Percentiles rank a stretch among this genome's conserved stretches.
Evolutionary conservation across 1,140 invertebrate species (phyloP).

Genomic region (Rhyacophila brunnea): DNA sequence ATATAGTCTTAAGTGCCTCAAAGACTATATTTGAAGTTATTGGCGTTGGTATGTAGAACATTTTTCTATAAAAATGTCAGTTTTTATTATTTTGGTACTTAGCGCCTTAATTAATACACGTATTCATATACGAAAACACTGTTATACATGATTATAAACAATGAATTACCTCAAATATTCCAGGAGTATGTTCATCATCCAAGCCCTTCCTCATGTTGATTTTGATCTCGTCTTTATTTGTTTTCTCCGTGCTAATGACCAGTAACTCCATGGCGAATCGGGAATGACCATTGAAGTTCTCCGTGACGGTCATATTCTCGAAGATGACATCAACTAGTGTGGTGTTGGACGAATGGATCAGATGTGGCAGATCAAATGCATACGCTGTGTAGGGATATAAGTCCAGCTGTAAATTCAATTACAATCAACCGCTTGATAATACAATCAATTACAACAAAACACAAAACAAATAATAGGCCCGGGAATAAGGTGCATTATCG

Average conservation of each 20-base stretch:
- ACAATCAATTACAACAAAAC: too few species aligned
- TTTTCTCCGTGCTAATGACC: slow-evolving; percentile 48
- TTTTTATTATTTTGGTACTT: too few species aligned
- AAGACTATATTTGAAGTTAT: too few species aligned
- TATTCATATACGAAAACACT: too few species aligned
- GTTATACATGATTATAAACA: too few species aligned
- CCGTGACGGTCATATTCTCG: slow-evolving; percentile 52
- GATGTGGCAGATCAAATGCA: slow-evolving; percentile 56
- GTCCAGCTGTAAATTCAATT: slow-evolving; percentile 49
- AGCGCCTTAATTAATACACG: too few species aligned
- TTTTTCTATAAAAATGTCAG: too few species aligned
- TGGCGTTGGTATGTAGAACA: too few species aligned
- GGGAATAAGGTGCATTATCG: too few species aligned
- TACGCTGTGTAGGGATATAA: slow-evolving; percentile 55
- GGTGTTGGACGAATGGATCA: slow-evolving; percentile 64
- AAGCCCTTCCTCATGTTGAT: slow-evolving; percentile 58
- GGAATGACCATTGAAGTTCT: slow-evolving; percentile 49
- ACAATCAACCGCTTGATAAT: background rate
- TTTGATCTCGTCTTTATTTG: slow-evolving; percentile 39
- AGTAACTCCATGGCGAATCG: slow-evolving; percentile 61
- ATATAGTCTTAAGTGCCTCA: too few species aligned
- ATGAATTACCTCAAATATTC: slow-evolving; percentile 67
- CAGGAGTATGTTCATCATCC: slow-evolving; percentile 72
- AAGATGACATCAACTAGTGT: slow-evolving; percentile 62
- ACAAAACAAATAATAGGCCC: too few species aligned